Conservation (phyloP, 2,888 invertebrate species). For the Marasmarcha lunaedactyla region DNA sequence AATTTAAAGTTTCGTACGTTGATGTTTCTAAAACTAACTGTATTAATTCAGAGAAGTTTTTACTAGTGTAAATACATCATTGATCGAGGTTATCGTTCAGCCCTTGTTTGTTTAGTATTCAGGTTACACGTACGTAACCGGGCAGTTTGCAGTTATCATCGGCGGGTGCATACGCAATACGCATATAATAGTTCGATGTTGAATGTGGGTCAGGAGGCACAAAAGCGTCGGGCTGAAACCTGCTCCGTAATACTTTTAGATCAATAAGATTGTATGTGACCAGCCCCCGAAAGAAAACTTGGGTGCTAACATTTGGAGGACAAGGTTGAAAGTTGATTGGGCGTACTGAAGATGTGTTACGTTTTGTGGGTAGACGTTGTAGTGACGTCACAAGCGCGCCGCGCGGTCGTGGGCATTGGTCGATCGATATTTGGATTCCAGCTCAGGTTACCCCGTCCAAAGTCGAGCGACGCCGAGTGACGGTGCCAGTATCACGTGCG, state of each 20-base stretch:
- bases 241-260: not conserved
- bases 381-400: slow-evolving; percentile 57
- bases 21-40: too few species aligned
- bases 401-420: slow-evolving; percentile 40
- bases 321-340: too few species aligned
- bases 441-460: slow-evolving; percentile 35
- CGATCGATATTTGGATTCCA: slow-evolving; percentile 43
- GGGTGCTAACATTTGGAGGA: not conserved
- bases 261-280: not conserved
- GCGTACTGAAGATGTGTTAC: too few species aligned
- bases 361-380: not conserved
- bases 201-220: slow-evolving; percentile 60
- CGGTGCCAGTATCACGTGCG: slow-evolving; percentile 48
- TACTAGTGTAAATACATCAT: too few species aligned
- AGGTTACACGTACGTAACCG: slow-evolving; percentile 3
- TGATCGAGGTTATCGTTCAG: not conserved
- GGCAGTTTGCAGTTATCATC: too few species aligned
- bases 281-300: too few species aligned
- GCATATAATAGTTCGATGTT: slow-evolving; percentile 35
- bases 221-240: slow-evolving; percentile 13
- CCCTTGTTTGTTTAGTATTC: not conserved
- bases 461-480: slow-evolving; percentile 35
- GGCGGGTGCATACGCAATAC: slow-evolving; percentile 43
- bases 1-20: too few species aligned
- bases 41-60: too few species aligned